Conservation (phyloP, 1,140 invertebrate genomes). For the Dolichoris vasculosae region DNA sequence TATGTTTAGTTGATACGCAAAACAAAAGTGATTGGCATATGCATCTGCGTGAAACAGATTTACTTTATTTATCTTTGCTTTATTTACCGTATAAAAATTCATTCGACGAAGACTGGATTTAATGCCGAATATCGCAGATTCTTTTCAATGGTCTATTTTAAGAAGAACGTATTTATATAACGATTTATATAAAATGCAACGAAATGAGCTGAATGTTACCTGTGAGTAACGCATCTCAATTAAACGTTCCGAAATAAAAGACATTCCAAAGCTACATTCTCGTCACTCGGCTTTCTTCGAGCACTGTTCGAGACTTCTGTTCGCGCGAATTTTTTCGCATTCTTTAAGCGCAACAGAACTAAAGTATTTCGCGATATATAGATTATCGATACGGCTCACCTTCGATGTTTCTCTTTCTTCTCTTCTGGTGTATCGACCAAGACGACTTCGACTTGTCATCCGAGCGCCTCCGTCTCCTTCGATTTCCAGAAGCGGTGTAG, state of each 20-base stretch:
- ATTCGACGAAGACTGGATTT: too few relatives aligned
- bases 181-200: background rate
- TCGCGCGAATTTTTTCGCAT: background rate
- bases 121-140: too few relatives aligned
- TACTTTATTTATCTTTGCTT: too few relatives aligned
- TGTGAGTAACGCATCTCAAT: background rate
- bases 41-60: too few relatives aligned
- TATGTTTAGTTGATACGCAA: too few relatives aligned
- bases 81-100: too few relatives aligned
- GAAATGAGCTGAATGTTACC: background rate
- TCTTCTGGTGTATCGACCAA: background rate
- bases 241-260: conserved; percentile 9
- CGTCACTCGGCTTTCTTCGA: conserved; percentile 1
- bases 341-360: background rate
- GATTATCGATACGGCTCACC: background rate
- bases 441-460: conserved; percentile 10
- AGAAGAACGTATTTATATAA: too few relatives aligned
- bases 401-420: background rate
- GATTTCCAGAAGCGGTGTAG: conserved; percentile 26
- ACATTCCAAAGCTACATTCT: conserved; percentile 10
- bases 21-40: too few relatives aligned
- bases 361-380: conserved; percentile 6
- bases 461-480: conserved; percentile 22
- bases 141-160: too few relatives aligned
- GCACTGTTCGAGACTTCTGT: background rate